Evolutionary conservation across 2,888 invertebrate genomes (phyloP), one percentile per base, ranked within the genome.

Genomic region (Heliconius sara): DNA sequence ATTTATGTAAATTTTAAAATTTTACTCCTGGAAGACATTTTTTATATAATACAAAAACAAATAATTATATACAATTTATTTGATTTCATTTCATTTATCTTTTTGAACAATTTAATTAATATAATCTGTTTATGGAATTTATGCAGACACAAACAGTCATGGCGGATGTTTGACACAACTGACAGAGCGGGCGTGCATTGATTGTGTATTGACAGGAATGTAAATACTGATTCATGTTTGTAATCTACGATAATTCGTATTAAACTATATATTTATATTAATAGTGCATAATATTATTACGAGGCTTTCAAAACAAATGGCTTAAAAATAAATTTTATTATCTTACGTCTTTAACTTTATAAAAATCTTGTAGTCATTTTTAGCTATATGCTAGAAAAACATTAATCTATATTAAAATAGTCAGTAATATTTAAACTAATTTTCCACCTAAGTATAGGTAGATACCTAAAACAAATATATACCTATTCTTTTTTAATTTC

Each of bases 171-270:
- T 77, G 73, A 77, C 60, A 60, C 30, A 77, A 72, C 60, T 60
- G 63, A 25, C 63, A 39, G 63, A 63, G 27, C 19, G 65, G 63
- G 63, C 77, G 12, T 60, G 60, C 57, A 73, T 73, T 80, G 57
- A 77, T 77, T 79, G 77, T 77, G 73, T 67, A 27, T 77, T 39
- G 73, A 73, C 79, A 73, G 76, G 73, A 76, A 60, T 80, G 79
- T 80, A 74, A 80, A 80, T 76, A 65, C 25, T 6, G 22, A 72
- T 72, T 57, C 52, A 57, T 16, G 74, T 39, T 74, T 65, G 43
- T 74, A 60, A 57, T 57, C 13, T 72, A 60, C 30, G 30, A 13
- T n/a, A 57, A 57, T 16, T 72, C n/a, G 60, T n/a, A 60, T n/a
- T 57, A 57, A 19, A 57, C 6, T 2, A 52, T 16, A 52, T 52